Base-by-base conservation (phyloP, 2,888 invertebrate species). In the Allophyes oxyacanthae region DNA sequence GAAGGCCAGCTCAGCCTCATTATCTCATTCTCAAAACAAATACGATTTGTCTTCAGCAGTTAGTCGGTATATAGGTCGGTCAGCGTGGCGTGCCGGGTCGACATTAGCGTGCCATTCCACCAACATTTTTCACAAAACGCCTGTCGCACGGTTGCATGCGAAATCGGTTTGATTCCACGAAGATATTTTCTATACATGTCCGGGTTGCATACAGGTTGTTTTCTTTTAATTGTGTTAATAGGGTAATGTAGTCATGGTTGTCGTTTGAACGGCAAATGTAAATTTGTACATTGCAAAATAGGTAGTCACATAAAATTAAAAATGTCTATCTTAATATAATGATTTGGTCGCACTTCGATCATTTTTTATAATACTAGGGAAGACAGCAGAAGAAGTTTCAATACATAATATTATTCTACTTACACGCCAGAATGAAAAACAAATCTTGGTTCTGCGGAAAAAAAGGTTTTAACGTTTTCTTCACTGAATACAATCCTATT, bases 71-170 rank as follows among this genome's bases (percentile, higher is more conserved):
- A 66, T 89, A 84, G 89, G 91, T 85, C 88, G 85, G 75, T 63
- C 75, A 76, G 57, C 53, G 59, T 87, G 76, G 72, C 92, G 90
- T 91, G 92, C 63, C 65, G 32, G 33, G 53, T 49, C 53, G 67
- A 71, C 88, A 84, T 92, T 92, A 88, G 90, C 90, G 87, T 88
- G 90, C 65, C 72, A 81, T 80, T 80, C 77, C 71, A 64, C 67
- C 67, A 75, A 78, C 83, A 84, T 90, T 89, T 90, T 85, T 87
- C 86, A 86, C 80, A 83, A 85, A 85, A 81, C 79, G 79, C 78
- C 81, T 79, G 84, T 84, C 83, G 81, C 81, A 75, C 72, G 79
- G 66, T 79, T 78, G 87, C 89, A 87, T 89, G 88, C 84, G 78
- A 85, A 87, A 88, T 85, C 78, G 80, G 79, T 81, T 76, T 79